Evolutionary conservation across 2,888 invertebrate genomes (phyloP).

Genomic region (Dasypogon diadema): DNA sequence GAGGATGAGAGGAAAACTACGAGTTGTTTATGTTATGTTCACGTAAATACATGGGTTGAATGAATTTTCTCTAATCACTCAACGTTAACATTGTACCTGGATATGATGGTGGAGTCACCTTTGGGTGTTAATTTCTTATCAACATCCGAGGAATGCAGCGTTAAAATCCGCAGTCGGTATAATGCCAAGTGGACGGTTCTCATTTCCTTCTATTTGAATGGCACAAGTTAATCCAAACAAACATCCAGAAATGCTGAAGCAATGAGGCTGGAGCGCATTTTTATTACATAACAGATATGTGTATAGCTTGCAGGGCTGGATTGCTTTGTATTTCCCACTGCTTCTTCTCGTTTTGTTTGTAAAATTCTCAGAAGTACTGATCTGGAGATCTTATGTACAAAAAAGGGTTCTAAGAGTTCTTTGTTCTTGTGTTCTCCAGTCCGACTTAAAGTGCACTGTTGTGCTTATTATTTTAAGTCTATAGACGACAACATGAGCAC

Average conservation of each 20-base stretch:
- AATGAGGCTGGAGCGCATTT: slow-evolving; percentile 24
- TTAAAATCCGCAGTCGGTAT: slow-evolving; percentile 12
- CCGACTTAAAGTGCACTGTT: slow-evolving; percentile 47
- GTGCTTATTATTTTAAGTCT: slow-evolving; percentile 37
- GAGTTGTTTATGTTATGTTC: background rate
- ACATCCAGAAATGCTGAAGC: slow-evolving; percentile 12
- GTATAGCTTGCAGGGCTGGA: slow-evolving; percentile 14
- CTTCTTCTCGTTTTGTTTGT: slow-evolving; percentile 36
- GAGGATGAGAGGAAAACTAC: background rate
- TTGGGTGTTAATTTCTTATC: slow-evolving; percentile 31
- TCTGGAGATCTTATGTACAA: slow-evolving; percentile 40
- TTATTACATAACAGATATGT: slow-evolving; percentile 35
- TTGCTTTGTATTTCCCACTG: slow-evolving; percentile 36
- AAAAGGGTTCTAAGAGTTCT: slow-evolving; percentile 44
- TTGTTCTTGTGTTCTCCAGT: slow-evolving; percentile 39
- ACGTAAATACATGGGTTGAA: background rate
- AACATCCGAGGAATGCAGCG: slow-evolving; percentile 16
- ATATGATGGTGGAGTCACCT: background rate
- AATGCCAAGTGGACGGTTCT: background rate
- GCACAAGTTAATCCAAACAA: slow-evolving; percentile 47
- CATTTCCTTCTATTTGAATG: slow-evolving; percentile 23
- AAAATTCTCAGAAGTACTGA: slow-evolving; percentile 45
- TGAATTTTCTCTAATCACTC: background rate
- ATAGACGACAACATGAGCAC: slow-evolving; percentile 42
- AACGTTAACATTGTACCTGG: slow-evolving; percentile 6